These are phyloP conservation scores for Anguilla rostrata DNA, from an alignment of 2,113 vertebrate genomes.

Conservation along the genomic window DNA sequence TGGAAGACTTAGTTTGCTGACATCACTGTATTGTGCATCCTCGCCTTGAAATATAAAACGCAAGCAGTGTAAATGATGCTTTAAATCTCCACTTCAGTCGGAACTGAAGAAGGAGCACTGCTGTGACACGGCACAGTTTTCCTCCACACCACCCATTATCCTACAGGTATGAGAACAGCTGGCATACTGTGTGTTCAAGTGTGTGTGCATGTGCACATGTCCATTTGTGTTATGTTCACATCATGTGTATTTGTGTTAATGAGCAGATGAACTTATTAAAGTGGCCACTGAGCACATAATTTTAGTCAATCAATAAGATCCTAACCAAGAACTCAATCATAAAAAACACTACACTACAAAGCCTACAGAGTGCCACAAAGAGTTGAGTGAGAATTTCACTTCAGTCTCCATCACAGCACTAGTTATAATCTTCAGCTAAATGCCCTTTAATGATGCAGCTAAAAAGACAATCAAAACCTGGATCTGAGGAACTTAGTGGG, in stretches of 20 bases:
- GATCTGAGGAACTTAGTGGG: too few species aligned
- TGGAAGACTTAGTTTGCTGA: not conserved
- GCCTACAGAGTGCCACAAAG: too few species aligned
- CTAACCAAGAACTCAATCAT: too few species aligned
- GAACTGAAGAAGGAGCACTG: conserved; percentile 59
- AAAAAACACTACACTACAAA: too few species aligned
- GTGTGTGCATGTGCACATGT: not conserved
- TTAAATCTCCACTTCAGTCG: not conserved
- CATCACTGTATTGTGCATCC: not conserved
- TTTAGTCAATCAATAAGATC: too few species aligned
- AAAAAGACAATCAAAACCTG: too few species aligned
- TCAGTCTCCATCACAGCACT: too few species aligned
- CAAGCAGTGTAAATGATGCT: not conserved
- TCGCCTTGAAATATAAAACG: not conserved
- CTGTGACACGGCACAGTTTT: conserved; percentile 54
- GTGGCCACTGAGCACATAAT: too few species aligned
- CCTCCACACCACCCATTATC: conserved; percentile 77
- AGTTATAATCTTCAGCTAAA: too few species aligned
- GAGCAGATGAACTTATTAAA: too few species aligned
- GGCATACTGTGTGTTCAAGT: not conserved
- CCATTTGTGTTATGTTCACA: not conserved
- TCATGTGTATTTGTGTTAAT: not conserved
- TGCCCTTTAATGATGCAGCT: too few species aligned
- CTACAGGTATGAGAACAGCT: conserved; percentile 74
- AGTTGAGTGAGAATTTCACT: too few species aligned